Percentiles rank a stretch among this genome's conserved stretches.
phyloP scores from a whole-genome alignment of 2,888 invertebrate genomes.

The Acleris laterana region DNA sequence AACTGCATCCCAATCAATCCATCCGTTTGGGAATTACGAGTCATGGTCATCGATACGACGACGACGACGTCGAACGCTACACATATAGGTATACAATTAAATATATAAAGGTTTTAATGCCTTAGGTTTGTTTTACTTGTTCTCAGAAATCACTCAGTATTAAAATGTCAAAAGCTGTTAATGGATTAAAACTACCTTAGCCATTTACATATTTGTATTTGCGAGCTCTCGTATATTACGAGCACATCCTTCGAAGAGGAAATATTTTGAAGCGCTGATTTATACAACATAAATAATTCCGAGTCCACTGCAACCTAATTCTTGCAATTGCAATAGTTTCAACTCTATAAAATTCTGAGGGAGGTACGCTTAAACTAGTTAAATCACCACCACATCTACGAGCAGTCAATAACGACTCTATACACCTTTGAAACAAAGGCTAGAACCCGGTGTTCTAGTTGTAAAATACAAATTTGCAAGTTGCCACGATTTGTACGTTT shows the following conservation, averaged over 20 bases:
- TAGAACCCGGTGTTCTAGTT: not conserved
- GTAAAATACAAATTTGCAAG: slow-evolving; percentile 2
- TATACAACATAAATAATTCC: not conserved
- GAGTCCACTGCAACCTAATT: slow-evolving; percentile 6
- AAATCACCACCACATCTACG: not conserved
- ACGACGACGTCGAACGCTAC: no score
- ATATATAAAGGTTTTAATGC: no score
- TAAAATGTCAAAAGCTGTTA: no score
- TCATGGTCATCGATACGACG: no score
- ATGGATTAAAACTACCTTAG: no score
- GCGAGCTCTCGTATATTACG: no score
- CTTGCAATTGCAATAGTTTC: slow-evolving; percentile 24
- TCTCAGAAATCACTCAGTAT: no score
- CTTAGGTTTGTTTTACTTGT: no score
- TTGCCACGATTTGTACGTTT: slow-evolving; percentile 1
- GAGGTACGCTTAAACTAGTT: slow-evolving; percentile 8
- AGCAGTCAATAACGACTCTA: not conserved
- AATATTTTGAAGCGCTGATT: not conserved
- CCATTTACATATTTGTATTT: no score
- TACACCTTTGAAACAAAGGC: not conserved
- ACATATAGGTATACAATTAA: no score
- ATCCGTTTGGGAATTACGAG: no score
- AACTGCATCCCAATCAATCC: no score
- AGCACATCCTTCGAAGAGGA: not conserved
- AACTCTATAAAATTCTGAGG: slow-evolving; percentile 28